phyloP scores from a whole-genome alignment of 2,113 vertebrate species.

The Neodon shergylaensis region DNA sequence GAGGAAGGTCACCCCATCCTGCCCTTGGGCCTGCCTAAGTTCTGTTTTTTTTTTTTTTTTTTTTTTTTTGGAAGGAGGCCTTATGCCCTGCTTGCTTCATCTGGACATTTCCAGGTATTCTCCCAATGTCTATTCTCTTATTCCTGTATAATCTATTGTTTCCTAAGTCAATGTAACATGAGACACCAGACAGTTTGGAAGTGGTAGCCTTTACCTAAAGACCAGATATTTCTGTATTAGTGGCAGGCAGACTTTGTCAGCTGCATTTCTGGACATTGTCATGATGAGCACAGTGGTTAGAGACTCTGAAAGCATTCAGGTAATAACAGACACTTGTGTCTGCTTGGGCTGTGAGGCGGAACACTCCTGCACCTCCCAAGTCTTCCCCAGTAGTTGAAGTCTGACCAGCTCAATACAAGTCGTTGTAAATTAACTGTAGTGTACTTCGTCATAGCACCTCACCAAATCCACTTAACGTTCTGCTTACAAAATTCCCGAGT shows the following conservation, averaged over 20 bases:
- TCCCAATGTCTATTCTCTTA: neutral
- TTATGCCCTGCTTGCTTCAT: neutral
- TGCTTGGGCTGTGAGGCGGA: neutral
- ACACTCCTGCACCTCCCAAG: rapidly evolving
- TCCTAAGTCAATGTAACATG: neutral
- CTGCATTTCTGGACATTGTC: neutral
- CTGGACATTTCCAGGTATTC: neutral
- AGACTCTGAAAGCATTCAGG: neutral
- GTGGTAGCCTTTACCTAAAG: neutral
- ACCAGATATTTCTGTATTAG: neutral
- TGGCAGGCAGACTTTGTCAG: neutral
- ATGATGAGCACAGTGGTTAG: neutral
- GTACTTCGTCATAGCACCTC: neutral
- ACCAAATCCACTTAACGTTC: neutral
- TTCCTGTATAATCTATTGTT: neutral
- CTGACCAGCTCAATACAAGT: neutral
- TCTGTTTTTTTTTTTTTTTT: neutral
- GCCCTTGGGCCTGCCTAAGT: too few relatives aligned
- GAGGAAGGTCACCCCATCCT: neutral
- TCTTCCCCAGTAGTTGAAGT: neutral
- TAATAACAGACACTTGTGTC: neutral
- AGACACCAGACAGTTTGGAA: neutral
- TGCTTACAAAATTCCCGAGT: neutral
- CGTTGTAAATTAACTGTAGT: neutral
- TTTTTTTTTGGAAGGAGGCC: neutral